Evolutionary conservation across 2,797 vertebrate genomes (phyloP), one percentile per base, ranked within the genome.

Genomic region (Threskiornis aethiopicus): DNA sequence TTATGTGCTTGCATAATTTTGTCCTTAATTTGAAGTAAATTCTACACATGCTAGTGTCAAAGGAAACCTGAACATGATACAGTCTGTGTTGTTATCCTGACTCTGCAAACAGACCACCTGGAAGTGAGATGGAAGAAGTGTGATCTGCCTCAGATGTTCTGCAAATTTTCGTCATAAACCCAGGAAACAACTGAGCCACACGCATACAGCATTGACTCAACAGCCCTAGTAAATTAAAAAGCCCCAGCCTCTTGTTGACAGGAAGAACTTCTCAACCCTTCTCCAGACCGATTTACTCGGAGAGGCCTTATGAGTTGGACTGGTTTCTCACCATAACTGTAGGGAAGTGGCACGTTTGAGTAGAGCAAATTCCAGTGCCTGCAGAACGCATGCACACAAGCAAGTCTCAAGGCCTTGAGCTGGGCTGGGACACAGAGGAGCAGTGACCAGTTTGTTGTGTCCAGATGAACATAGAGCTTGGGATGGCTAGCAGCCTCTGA

Each of bases 381-480:
- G 83, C 75, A 35, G 51, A n/a, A 70, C 26, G 49, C 71, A 37
- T 69, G 55, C 29, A 57, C 29, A 26, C 19, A 24, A 61, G 14
- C 10, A 25, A 29, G 24, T 35, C 62, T 54, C 33, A 19, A 35
- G 46, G 28, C 15, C 69, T 24, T 55, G 52, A 44, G 10, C 39
- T 76, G 79, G 22, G 24, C 57, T 87, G 72, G 61, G 47, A 51
- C 69, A 51, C 13, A 12, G 14, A 71, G 3, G 31, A 71, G 19
- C 0, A 1, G 19, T 44, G 39, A 6, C 58, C 47, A 62, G 5
- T 41, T 59, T 66, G 61, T 14, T 71, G 58, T 55, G 35, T 62
- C 51, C 67, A 51, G 25, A 13, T 82, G 61, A 69, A 65, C 0
- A 2, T 13, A 44, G 25, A 0, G 0, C 37, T 4, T 82, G 62